Conservation (phyloP, 2,113 vertebrate species). For the Passer domesticus region DNA sequence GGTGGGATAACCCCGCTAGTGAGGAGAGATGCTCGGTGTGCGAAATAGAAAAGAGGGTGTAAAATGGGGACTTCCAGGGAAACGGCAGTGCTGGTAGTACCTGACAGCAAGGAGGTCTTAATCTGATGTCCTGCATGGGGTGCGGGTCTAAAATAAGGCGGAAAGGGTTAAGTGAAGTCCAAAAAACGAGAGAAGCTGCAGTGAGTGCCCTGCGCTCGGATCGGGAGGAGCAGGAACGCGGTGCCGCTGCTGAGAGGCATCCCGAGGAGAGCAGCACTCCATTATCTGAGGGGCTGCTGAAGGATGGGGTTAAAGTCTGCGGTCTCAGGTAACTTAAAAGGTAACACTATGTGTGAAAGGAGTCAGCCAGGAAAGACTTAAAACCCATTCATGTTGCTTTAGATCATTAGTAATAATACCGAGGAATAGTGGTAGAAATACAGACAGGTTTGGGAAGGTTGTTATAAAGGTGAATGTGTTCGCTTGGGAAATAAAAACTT, state of each 20-base stretch:
- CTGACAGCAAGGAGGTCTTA: neutral
- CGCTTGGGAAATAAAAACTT: neutral
- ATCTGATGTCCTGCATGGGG: neutral
- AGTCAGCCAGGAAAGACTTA: neutral
- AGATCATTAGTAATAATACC: neutral
- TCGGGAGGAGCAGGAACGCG: neutral
- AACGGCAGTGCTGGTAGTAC: neutral
- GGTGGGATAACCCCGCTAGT: neutral
- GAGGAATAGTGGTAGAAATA: neutral
- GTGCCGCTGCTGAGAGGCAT: neutral
- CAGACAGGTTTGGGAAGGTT: neutral
- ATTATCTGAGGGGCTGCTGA: accelerated
- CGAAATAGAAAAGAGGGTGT: too few relatives aligned
- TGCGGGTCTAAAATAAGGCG: neutral
- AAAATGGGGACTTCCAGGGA: neutral
- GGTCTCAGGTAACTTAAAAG: neutral
- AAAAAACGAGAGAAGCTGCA: neutral
- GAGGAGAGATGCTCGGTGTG: neutral
- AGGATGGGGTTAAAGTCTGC: accelerated
- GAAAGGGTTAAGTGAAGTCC: neutral
- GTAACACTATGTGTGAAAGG: neutral
- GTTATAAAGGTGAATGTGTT: neutral
- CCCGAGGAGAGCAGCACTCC: neutral
- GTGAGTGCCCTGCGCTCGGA: accelerated
- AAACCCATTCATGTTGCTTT: neutral